Evolutionary conservation across 2,113 vertebrate species (phyloP).

Genomic region (Varanus komodoensis): DNA sequence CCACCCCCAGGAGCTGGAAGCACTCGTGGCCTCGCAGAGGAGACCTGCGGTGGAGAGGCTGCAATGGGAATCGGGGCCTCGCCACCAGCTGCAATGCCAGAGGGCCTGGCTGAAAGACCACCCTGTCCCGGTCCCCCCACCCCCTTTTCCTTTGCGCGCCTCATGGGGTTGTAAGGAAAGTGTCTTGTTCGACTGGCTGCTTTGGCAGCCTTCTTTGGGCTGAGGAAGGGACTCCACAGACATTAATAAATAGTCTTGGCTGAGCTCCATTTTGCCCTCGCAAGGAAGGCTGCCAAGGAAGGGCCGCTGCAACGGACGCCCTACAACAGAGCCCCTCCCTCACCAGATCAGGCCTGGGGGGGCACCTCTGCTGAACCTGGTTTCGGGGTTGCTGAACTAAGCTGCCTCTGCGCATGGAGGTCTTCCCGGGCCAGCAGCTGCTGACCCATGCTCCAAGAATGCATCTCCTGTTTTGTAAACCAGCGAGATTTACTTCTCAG

Average conservation of each 20-base stretch:
- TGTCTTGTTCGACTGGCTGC: too few relatives aligned
- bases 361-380: not conserved
- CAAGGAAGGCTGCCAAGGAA: not conserved
- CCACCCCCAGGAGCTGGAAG: not conserved
- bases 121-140: too few relatives aligned
- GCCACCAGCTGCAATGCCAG: too few relatives aligned
- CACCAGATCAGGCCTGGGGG: too few relatives aligned
- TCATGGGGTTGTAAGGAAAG: too few relatives aligned
- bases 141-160: too few relatives aligned
- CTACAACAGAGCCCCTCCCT: not conserved
- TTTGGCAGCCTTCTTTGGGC: too few relatives aligned
- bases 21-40: not conserved
- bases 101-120: too few relatives aligned
- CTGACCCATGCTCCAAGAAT: not conserved
- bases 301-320: not conserved
- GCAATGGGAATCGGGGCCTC: not conserved
- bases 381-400: not conserved
- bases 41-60: not conserved
- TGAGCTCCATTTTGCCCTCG: too few relatives aligned
- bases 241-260: too few relatives aligned
- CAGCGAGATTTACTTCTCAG: too few relatives aligned
- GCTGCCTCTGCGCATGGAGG: not conserved
- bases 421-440: not conserved
- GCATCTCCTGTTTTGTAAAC: not conserved
- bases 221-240: too few relatives aligned